These are phyloP conservation scores for Scaptomyza polygonia DNA, from an alignment of 2,888 invertebrate species.

Conservation along the genomic window DNA sequence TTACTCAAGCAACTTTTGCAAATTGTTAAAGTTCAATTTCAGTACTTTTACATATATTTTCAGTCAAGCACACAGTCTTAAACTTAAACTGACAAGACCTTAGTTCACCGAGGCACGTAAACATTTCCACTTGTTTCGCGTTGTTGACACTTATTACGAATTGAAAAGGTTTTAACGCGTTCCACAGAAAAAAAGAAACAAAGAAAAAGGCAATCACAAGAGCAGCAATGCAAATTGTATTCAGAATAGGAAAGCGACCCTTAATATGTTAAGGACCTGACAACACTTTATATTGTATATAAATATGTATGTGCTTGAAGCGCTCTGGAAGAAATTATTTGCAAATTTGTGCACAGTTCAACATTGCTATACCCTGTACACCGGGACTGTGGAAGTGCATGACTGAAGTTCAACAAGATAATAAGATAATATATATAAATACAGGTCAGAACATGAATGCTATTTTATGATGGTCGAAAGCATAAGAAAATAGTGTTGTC, in stretches of 20 bases:
- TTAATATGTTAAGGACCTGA: conserved; percentile 11
- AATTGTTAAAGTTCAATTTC: background rate
- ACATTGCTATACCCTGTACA: conserved; percentile 15
- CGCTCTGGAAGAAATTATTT: conserved; percentile 45
- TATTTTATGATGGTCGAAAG: background rate
- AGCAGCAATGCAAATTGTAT: conserved; percentile 25
- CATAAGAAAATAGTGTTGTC: background rate
- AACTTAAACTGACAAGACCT: conserved; percentile 4
- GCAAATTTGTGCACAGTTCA: conserved; percentile 48
- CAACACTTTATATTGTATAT: background rate
- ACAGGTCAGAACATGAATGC: too few species aligned
- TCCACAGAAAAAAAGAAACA: conserved; percentile 2
- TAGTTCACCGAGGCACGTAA: conserved; percentile 43
- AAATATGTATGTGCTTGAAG: background rate
- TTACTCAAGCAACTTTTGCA: background rate
- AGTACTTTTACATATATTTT: background rate
- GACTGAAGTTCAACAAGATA: background rate
- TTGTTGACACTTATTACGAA: conserved; percentile 67
- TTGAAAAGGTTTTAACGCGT: conserved; percentile 32
- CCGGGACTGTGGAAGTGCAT: background rate
- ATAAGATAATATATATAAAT: too few species aligned
- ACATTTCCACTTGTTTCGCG: conserved; percentile 41
- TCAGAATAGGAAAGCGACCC: background rate
- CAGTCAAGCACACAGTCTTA: conserved; percentile 11
- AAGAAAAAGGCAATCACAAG: conserved; percentile 2